Evolutionary conservation across 2,797 vertebrate species (phyloP).

Genomic region (Amblyopsis hoosieri): DNA sequence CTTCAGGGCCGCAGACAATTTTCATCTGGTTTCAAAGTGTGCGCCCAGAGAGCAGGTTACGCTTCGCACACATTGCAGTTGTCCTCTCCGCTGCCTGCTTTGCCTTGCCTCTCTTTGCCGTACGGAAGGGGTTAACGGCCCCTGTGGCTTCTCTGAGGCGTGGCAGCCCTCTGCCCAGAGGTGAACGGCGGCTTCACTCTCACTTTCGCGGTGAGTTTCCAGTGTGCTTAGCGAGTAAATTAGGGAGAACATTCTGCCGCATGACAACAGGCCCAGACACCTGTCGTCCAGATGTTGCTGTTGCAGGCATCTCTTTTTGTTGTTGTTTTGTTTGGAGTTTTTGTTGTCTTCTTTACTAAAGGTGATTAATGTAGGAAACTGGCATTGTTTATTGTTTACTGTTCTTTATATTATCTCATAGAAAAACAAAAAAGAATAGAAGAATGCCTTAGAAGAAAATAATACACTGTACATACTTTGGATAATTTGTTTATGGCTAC

Average conservation of each 20-base stretch:
- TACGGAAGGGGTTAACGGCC: constrained; percentile 18
- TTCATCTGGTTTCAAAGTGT: constrained; percentile 79
- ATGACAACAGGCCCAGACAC: constrained; percentile 52
- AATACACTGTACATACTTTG: not conserved
- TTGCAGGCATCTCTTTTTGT: constrained; percentile 47
- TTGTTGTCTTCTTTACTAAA: constrained; percentile 41
- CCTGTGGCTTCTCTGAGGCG: constrained; percentile 16
- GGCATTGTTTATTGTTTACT: not conserved
- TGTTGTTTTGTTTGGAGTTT: not conserved
- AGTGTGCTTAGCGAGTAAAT: constrained; percentile 48
- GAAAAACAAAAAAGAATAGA: not conserved
- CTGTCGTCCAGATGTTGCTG: constrained; percentile 73
- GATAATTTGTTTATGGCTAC: not conserved
- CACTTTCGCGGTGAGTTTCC: constrained; percentile 41
- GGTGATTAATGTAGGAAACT: constrained; percentile 17
- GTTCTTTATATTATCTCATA: not conserved
- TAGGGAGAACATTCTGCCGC: constrained; percentile 57
- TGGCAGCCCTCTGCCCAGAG: constrained; percentile 25
- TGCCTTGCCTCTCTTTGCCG: constrained; percentile 21
- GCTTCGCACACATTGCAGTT: constrained; percentile 72
- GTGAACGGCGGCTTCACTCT: constrained; percentile 31
- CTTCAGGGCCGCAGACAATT: constrained; percentile 70
- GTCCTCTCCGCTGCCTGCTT: constrained; percentile 55
- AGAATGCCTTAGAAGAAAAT: not conserved
- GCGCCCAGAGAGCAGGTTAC: constrained; percentile 69